Percentiles rank a stretch among this genome's conserved stretches.
Conservation (phyloP, 53 echinoderm and acorn worm species). For the Temnopleurus reevesii region DNA sequence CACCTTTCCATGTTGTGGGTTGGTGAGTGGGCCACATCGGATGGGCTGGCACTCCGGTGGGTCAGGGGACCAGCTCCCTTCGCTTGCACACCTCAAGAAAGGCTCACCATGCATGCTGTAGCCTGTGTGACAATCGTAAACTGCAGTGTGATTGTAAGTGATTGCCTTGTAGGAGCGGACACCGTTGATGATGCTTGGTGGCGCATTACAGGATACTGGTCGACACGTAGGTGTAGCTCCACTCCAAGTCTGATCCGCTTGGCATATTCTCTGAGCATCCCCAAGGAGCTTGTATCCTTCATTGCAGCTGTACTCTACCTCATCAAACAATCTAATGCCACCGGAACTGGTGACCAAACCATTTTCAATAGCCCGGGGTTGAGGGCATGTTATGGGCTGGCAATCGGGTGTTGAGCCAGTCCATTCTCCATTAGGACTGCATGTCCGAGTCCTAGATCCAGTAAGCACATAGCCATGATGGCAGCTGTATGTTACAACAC, state of each 20-base stretch:
- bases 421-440: constrained; percentile 36
- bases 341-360: constrained; percentile 42
- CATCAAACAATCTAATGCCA: neutral
- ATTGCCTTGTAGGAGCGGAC: neutral
- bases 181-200: constrained; percentile 33
- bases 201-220: constrained; percentile 19
- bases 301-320: constrained; percentile 71
- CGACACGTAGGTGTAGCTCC: neutral
- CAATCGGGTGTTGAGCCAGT: constrained; percentile 46
- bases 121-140: constrained; percentile 36
- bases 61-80: constrained; percentile 6
- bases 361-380: constrained; percentile 56
- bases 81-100: neutral
- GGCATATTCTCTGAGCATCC: neutral
- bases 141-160: constrained; percentile 37
- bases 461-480: constrained; percentile 18
- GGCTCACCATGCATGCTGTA: neutral
- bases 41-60: constrained; percentile 21
- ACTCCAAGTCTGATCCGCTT: constrained; percentile 49
- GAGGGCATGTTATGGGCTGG: constrained; percentile 57
- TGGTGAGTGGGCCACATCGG: neutral
- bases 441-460: constrained; percentile 30
- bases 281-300: constrained; percentile 71
- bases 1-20: constrained; percentile 43
- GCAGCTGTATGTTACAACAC: constrained; percentile 33